Percentiles rank a stretch among this genome's conserved stretches.
Evolutionary conservation across 2,113 vertebrate species (phyloP).

Genomic region (Sinocyclocheilus rhinocerous): DNA sequence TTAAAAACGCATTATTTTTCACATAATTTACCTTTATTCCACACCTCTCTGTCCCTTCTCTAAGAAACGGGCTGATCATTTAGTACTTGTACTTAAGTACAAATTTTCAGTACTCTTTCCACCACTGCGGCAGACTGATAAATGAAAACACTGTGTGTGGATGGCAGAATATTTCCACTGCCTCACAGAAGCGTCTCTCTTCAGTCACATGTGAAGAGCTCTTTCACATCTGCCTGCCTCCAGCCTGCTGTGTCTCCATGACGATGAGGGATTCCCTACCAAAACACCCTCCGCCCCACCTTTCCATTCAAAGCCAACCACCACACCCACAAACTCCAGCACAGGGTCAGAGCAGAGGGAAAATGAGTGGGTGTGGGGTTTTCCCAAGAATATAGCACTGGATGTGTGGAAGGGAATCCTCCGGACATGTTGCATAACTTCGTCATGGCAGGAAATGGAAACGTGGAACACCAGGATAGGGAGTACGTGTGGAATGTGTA

Average conservation of each 20-base stretch:
- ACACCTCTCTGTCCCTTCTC: no score
- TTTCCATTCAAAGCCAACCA: constrained; percentile 19
- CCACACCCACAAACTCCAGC: constrained; percentile 26
- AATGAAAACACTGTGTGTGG: constrained; percentile 40
- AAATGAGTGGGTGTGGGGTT: constrained; percentile 36
- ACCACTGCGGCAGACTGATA: constrained; percentile 9
- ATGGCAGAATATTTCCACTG: constrained; percentile 47
- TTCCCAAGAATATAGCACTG: constrained; percentile 37
- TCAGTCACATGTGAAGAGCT: constrained; percentile 59
- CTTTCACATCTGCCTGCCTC: constrained; percentile 58
- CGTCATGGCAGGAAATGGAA: constrained; percentile 23
- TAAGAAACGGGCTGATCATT: no score
- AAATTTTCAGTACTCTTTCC: no score
- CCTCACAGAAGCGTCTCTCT: constrained; percentile 62
- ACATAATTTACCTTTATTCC: no score
- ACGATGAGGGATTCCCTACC: constrained; percentile 53
- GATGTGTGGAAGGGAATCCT: constrained; percentile 41
- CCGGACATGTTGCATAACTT: constrained; percentile 21
- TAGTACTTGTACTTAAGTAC: no score
- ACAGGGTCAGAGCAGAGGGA: constrained; percentile 31
- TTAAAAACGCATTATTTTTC: no score
- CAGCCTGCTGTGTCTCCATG: constrained; percentile 61
- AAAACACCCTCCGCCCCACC: constrained; percentile 10
- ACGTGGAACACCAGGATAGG: background rate
- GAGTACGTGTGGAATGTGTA: constrained; percentile 10